Evolutionary conservation across 2,113 vertebrate genomes (phyloP).

Genomic region (Anser brachyrhynchus): DNA sequence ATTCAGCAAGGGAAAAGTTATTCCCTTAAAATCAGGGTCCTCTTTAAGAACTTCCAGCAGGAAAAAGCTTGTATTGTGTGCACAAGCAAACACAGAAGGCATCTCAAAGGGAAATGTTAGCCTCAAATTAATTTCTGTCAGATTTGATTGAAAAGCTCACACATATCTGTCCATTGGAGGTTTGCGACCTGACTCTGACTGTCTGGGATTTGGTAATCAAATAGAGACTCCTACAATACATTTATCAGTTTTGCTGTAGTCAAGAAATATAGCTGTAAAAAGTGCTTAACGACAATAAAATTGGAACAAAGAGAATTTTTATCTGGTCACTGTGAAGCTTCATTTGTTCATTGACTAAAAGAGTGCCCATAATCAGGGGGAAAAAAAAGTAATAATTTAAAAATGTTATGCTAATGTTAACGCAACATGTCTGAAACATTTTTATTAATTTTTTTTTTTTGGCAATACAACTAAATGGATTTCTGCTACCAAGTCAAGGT

Average conservation of each 20-base stretch:
- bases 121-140: constrained; percentile 74
- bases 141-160: constrained; percentile 67
- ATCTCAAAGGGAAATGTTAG: constrained; percentile 66
- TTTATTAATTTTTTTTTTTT: not conserved
- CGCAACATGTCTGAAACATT: not conserved
- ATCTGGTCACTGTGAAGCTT: not conserved
- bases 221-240: constrained; percentile 36
- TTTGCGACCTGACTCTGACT: constrained; percentile 54
- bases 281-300: not conserved
- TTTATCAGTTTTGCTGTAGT: constrained; percentile 27
- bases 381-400: not conserved
- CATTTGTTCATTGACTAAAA: not conserved
- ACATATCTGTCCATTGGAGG: constrained; percentile 59
- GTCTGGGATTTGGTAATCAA: constrained; percentile 68
- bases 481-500: not conserved
- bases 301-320: not conserved
- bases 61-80: constrained; percentile 39
- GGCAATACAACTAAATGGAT: not conserved
- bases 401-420: not conserved
- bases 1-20: constrained; percentile 54
- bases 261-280: constrained; percentile 38
- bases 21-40: constrained; percentile 52
- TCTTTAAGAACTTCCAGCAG: constrained; percentile 46
- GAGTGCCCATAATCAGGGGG: not conserved
- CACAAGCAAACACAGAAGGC: constrained; percentile 31